phyloP scores from a whole-genome alignment of 2,888 invertebrate species.

The Hirtodrosophila duncani region DNA sequence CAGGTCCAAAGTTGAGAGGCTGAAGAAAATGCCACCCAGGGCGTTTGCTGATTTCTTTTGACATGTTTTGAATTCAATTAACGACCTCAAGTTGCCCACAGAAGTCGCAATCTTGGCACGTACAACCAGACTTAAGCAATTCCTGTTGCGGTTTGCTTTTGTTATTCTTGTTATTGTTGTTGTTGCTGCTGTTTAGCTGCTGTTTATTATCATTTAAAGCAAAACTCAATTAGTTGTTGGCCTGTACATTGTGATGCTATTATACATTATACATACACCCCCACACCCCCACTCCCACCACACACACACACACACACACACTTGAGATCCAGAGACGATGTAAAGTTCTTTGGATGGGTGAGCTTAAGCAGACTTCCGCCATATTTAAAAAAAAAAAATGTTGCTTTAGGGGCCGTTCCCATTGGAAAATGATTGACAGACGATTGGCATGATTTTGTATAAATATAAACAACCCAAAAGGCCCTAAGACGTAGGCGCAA shows the following conservation, averaged over 20 bases:
- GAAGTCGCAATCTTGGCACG: slow-evolving; percentile 24
- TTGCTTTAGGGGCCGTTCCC: slow-evolving; percentile 27
- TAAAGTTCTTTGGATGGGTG: slow-evolving; percentile 35
- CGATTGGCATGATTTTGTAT: slow-evolving; percentile 76
- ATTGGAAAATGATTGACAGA: slow-evolving; percentile 74
- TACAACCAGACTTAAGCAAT: slow-evolving; percentile 30
- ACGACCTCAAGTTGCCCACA: slow-evolving; percentile 42
- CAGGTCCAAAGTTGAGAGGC: slow-evolving; percentile 8
- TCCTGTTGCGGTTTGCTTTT: slow-evolving; percentile 16
- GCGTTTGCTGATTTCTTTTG: slow-evolving; percentile 60
- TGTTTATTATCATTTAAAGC: slow-evolving; percentile 69
- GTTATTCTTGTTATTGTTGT: slow-evolving; percentile 8
- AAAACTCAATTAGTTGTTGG: slow-evolving; percentile 70
- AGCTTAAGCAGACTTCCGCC: slow-evolving; percentile 71
- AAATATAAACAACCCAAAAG: slow-evolving; percentile 54
- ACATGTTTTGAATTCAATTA: slow-evolving; percentile 70
- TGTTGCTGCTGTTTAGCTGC: slow-evolving; percentile 18
- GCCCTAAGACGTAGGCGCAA: slow-evolving; percentile 37
- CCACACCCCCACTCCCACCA: neutral
- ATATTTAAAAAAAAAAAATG: slow-evolving; percentile 48
- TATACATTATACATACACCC: slow-evolving; percentile 1
- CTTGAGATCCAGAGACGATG: slow-evolving; percentile 12
- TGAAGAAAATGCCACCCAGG: slow-evolving; percentile 58
- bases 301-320: slow-evolving; percentile 5
- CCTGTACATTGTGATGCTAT: no score